Evolutionary conservation across 1,140 invertebrate species (phyloP), one percentile per base, ranked within the genome.

Genomic region (Zelostemma sp.): DNA sequence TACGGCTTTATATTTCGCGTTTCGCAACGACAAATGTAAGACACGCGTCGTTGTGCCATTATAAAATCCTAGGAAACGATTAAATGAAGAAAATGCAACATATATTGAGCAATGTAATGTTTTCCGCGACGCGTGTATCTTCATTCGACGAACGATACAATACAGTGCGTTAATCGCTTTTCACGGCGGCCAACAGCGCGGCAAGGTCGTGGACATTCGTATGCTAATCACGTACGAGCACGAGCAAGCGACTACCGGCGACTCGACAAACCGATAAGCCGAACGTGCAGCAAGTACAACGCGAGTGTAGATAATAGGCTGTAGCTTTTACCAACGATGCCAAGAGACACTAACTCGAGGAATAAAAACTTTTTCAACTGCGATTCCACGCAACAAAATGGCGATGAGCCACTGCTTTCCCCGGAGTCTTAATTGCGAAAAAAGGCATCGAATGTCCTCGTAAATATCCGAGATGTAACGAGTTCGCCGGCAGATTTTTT

Each of bases 201-300:
- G 75, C 76, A 81, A 81, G 80, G 79, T 73, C 79, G 74, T 68
- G 73, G 69, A 74, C 73, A 80, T 82, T 81, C 73, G 79, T 80
- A 82, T 82, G 80, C 76, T 76, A 82, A 82, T 81, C 71, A 48
- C 46, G 50, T 65, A 61, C 64, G 65, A 58, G 60, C 60, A 51
- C 45, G 67, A 76, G 60, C 53, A 55, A 71, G 68, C 41, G 21
- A 14, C 68, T 63, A 68, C 55, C 45, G 58, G 65, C 58, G 55
- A 64, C 66, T 68, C 64, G 65, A 67, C 66, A 55, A 61, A 67
- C 67, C 67, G 55, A 75, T 73, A 73, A 73, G 66, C 58, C 60
- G 53, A 70, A 60, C 70, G 72, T 72, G 69, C 57, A 66, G 60
- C 68, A 68, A 70, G 74, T 68, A 73, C 68, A 76, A 72, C 67